These are phyloP conservation scores for Xyrauchen texanus DNA, from an alignment of 2,113 vertebrate species.

Conservation along the genomic window DNA sequence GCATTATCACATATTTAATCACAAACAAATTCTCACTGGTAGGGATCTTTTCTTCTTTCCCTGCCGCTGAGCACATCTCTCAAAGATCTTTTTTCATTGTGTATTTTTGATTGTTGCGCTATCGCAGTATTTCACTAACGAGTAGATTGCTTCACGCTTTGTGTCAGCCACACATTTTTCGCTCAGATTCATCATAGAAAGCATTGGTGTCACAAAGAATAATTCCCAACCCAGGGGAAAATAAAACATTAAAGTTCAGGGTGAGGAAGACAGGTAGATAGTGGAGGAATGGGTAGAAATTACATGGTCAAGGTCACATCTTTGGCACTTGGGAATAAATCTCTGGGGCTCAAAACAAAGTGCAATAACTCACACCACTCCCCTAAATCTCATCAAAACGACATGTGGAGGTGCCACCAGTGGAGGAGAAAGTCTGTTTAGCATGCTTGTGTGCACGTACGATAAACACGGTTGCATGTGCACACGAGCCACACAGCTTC, in stretches of 20 bases:
- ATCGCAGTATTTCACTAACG: conserved; percentile 67
- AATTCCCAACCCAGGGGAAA: conserved; percentile 54
- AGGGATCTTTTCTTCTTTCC: not conserved
- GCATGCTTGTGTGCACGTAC: not conserved
- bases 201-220: conserved; percentile 10
- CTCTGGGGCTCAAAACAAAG: conserved; percentile 29
- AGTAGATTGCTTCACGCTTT: conserved; percentile 51
- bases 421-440: not conserved
- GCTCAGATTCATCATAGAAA: conserved; percentile 20
- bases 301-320: conserved; percentile 60
- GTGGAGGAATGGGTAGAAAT: conserved; percentile 39
- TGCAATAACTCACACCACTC: not conserved
- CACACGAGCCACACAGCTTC: not conserved
- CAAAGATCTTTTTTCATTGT: conserved; percentile 57
- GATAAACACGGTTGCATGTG: conserved; percentile 25
- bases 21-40: not conserved
- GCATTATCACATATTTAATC: conserved; percentile 18
- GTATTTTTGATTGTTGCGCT: conserved; percentile 71
- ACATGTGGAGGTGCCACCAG: no score
- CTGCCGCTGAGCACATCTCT: conserved; percentile 24
- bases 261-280: conserved; percentile 10
- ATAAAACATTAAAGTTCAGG: conserved; percentile 46
- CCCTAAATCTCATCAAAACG: not conserved
- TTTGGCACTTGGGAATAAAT: conserved; percentile 43
- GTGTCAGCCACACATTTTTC: conserved; percentile 52